A percentile compares a stretch with the other conserved stretches of the same genome.
phyloP scores from a whole-genome alignment of 2,113 vertebrate genomes.

The Trogon melanurus region DNA sequence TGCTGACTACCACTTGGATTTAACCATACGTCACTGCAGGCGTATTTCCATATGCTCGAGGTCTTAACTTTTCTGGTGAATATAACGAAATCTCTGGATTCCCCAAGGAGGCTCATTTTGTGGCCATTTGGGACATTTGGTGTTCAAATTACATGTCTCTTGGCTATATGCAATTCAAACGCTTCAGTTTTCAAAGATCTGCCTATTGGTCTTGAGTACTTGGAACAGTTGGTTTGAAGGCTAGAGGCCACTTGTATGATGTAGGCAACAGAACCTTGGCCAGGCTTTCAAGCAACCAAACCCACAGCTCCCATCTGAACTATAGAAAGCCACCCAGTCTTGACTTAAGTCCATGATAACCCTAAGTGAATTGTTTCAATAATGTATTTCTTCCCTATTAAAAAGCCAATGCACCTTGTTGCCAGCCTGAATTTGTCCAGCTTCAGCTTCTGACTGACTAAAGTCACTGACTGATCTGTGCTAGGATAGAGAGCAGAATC shows the following conservation, averaged over 20 bases:
- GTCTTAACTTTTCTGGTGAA: not conserved
- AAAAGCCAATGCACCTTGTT: not conserved
- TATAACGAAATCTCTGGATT: not conserved
- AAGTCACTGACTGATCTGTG: not conserved
- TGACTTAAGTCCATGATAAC: not conserved
- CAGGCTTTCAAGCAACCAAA: not conserved
- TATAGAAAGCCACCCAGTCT: not conserved
- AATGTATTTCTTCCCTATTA: not conserved
- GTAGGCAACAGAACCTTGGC: not conserved
- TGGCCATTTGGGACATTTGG: not conserved
- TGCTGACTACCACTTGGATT: not conserved
- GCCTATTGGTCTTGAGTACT: not conserved
- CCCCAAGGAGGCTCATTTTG: not conserved
- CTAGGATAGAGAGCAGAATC: not conserved
- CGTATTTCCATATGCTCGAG: not conserved
- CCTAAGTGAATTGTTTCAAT: not conserved
- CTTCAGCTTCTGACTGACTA: not conserved
- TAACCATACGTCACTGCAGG: not conserved
- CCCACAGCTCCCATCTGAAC: not conserved
- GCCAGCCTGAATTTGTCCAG: not conserved
- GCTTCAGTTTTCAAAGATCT: not conserved
- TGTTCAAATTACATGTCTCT: not conserved
- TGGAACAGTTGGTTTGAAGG: not conserved
- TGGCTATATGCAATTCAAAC: not conserved
- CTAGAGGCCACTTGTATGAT: not conserved